Conservation (phyloP, 2,888 invertebrate genomes). For the Agonopterix alstromeriana region DNA sequence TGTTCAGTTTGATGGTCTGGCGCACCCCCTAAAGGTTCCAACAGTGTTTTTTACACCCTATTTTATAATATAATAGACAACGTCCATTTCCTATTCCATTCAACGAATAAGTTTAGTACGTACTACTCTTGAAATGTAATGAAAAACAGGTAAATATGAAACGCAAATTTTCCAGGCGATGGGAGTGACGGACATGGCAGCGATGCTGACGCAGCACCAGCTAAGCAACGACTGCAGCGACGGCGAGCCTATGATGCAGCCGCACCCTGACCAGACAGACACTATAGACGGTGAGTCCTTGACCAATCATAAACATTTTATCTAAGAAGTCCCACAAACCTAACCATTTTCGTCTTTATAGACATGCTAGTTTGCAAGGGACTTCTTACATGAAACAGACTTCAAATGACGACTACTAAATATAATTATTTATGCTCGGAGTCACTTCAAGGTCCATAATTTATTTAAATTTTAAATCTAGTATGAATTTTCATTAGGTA, state of each 20-base stretch:
- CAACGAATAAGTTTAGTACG: background rate
- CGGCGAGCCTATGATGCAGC: conserved; percentile 76
- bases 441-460: background rate
- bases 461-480: background rate
- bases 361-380: no score
- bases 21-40: no score
- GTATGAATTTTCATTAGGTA: conserved; percentile 9
- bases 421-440: background rate
- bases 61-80: no score
- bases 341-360: no score
- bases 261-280: conserved; percentile 83
- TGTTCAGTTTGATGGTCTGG: no score
- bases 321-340: no score
- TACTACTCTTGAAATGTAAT: background rate
- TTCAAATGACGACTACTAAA: no score
- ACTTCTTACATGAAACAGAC: no score
- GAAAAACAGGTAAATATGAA: no score
- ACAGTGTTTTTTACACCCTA: no score
- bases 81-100: background rate
- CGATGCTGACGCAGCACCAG: conserved; percentile 78
- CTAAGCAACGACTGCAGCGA: conserved; percentile 78
- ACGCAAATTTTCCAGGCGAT: conserved; percentile 25
- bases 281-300: conserved; percentile 83
- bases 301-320: no score
- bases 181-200: conserved; percentile 79